Conservation (phyloP, 2,113 vertebrate species). For the Halichoeres trimaculatus region DNA sequence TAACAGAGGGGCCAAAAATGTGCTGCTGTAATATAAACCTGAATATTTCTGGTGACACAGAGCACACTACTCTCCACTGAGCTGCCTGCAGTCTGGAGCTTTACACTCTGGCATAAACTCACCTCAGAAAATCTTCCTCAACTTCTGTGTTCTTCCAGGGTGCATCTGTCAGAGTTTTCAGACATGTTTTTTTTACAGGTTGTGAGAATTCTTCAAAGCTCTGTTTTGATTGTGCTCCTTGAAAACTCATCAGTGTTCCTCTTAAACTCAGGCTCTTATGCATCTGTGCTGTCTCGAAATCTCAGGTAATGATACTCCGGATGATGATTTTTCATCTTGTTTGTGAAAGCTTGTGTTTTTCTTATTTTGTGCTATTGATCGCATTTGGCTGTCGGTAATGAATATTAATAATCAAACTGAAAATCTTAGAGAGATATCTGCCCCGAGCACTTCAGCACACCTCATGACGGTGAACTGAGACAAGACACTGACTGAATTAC, state of each 20-base stretch:
- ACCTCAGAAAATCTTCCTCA: background rate
- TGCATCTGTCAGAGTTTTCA: slow-evolving; percentile 14
- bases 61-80: background rate
- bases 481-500: background rate
- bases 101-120: slow-evolving; percentile 1
- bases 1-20: background rate
- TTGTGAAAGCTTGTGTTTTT: background rate
- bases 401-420: slow-evolving; percentile 29
- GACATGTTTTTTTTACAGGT: background rate
- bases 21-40: background rate
- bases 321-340: background rate
- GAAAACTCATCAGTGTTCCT: slow-evolving; percentile 18
- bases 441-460: slow-evolving; percentile 6
- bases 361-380: slow-evolving; percentile 3
- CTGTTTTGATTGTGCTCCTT: slow-evolving; percentile 1
- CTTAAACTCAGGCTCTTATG: background rate
- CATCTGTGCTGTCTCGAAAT: background rate
- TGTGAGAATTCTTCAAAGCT: slow-evolving; percentile 14
- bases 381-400: slow-evolving; percentile 2
- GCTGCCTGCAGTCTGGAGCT: background rate
- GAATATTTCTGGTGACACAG: background rate
- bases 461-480: slow-evolving; percentile 14
- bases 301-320: background rate
- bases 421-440: slow-evolving; percentile 28
- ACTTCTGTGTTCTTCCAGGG: slow-evolving; percentile 1